Base-by-base conservation (phyloP, 2,113 vertebrate species). In the Pavo muticus region DNA sequence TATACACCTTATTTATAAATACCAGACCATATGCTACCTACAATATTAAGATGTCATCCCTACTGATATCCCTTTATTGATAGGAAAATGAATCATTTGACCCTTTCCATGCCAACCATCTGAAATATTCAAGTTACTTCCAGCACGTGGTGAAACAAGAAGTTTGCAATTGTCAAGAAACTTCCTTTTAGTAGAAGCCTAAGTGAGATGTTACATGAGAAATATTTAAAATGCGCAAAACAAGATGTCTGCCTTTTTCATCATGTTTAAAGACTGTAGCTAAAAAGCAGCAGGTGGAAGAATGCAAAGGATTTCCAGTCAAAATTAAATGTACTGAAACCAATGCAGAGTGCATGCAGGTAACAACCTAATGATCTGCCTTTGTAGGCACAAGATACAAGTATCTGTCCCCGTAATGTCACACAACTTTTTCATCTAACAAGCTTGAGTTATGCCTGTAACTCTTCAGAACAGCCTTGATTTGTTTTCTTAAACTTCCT, bases 231-330 rank as follows among this genome's bases (percentile, higher is more conserved):
- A 77, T 65, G 32, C 67, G 30, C 4, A 1, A 40, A 92, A 50
- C 7, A 81, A 88, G 35, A 91, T 1, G 1, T 2, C 10, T 59
- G 21, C 18, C 63, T 84, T 78, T 90, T 68, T 90, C 40, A 32
- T 37, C 3, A 60, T 14, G 8, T 68, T 88, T 74, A 65, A 79
- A 77, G 65, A 69, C 57, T 13, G 29, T 40, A 39, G 45, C 30
- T 44, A 45, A 81, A 95, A 86, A 84, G 57, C 59, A 75, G 47
- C 15, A 78, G 37, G 30, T 73, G 16, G 15, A 71, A 13, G 45
- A 94, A 94, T 10, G n/a, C 61, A 88, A 95, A 90, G 35, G 20
- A 37, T 88, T 76, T 79, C 30, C 50, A 75, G 42, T 56, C 59
- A 83, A 47, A 94, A 86, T 23, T 24, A 37, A 48, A 84, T 44